These are phyloP conservation scores for Sternotherus odoratus DNA, from an alignment of 2,797 vertebrate species.

Conservation along the genomic window DNA sequence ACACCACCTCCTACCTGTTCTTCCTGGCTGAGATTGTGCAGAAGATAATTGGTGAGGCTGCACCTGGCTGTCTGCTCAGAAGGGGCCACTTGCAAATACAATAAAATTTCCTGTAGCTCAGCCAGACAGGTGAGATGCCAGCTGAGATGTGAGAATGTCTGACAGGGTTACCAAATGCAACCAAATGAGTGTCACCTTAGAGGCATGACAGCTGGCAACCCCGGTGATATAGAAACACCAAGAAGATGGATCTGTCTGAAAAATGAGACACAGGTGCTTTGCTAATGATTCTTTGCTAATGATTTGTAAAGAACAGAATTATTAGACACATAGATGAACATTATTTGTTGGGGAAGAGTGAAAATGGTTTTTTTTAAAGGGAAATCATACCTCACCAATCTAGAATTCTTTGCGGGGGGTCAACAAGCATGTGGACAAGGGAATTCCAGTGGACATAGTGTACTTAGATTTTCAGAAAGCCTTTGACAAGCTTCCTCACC, in stretches of 20 bases:
- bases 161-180: neutral
- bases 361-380: no score
- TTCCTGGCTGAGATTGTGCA: neutral
- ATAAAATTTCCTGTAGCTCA: neutral
- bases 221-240: neutral
- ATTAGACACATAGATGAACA: no score
- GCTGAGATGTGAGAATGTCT: neutral
- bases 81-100: neutral
- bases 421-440: no score
- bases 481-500: no score
- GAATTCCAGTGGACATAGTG: no score
- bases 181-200: neutral
- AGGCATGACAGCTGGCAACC: neutral
- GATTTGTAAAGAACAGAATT: neutral
- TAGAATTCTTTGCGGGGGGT: no score
- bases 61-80: neutral
- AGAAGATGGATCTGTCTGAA: neutral
- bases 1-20: neutral
- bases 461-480: no score
- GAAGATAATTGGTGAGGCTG: neutral
- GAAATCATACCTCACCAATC: no score
- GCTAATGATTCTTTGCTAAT: neutral
- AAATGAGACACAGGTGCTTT: neutral
- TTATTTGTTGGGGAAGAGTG: no score
- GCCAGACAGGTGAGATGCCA: neutral